phyloP scores from a whole-genome alignment of 2,797 vertebrate species.

The Parotocinclus haroldoi region DNA sequence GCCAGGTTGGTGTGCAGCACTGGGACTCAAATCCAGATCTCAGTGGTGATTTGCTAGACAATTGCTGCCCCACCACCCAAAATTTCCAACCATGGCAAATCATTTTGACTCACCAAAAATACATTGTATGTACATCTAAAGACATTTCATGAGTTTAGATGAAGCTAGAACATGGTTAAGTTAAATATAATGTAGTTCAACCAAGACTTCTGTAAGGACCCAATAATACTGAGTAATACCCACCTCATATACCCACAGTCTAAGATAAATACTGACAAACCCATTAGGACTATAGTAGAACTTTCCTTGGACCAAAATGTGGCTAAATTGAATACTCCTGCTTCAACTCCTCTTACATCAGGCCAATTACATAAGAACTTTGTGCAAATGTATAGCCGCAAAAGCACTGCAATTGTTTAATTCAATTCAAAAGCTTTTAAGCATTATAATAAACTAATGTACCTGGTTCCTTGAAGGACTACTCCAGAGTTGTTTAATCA shows the following conservation, averaged over 20 bases:
- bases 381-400: not conserved
- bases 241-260: not conserved
- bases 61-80: too few species aligned
- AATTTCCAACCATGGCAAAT: too few species aligned
- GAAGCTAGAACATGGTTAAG: constrained; percentile 4
- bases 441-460: not conserved
- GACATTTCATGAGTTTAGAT: not conserved
- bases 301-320: not conserved
- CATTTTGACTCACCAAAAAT: too few species aligned
- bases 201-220: not conserved
- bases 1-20: too few species aligned
- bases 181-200: constrained; percentile 4
- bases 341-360: not conserved
- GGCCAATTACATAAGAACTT: not conserved
- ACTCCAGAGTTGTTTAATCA: not conserved
- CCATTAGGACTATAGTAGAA: constrained; percentile 1
- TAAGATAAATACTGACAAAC: constrained; percentile 1
- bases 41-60: too few species aligned
- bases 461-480: not conserved
- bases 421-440: constrained; percentile 2
- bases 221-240: not conserved
- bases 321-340: not conserved
- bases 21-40: too few species aligned
- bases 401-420: not conserved
- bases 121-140: not conserved